Evolutionary conservation across 2,888 invertebrate species (phyloP), one percentile per base, ranked within the genome.

Genomic region (Philereme transversata): DNA sequence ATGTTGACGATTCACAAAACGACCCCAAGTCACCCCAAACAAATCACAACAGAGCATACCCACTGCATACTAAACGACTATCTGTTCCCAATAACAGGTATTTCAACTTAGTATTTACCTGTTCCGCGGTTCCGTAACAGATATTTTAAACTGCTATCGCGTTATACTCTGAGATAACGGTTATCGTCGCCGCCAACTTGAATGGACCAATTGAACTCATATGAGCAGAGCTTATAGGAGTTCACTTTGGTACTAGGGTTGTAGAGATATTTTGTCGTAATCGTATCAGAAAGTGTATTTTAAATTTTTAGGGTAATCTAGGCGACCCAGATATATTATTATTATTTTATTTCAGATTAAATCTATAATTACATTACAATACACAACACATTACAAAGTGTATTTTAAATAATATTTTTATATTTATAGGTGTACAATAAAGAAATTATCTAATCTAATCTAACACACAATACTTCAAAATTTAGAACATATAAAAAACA

Each of bases 171-270:
- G 11, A 58, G 58, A 59, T 59, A 59, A 53, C 48, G 53, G 48
- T 47, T 33, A 56, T 48, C 50, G 50, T 8, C 34, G 58, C 49
- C 53, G 22, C 22, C 44, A 38, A 59, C 58, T 58, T n/a, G 49
- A 53, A 53, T 53, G 49, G 11, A 52, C 48, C 52, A 35, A 53
- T 59, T 59, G 49, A 40, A 59, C 53, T 53, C 52, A 48, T 53
- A 59, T 53, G 58, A 22, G 49, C 6, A 34, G 52, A 53, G 48
- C 53, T 59, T 53, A 53, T 43, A 58, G 52, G 52, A 36, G 48
- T 43, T 58, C 48, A 53, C 5, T 10, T 48, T 35, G 46, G 46
- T 44, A 8, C 5, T 45, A 57, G 51, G 51, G 22, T 22, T 22
- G 22, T 22, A 22, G 22, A 22, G 22, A 22, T 22, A 22, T 2